These are phyloP conservation scores for Syndactyla subalaris DNA, from an alignment of 2,797 vertebrate species.

Conservation along the genomic window DNA sequence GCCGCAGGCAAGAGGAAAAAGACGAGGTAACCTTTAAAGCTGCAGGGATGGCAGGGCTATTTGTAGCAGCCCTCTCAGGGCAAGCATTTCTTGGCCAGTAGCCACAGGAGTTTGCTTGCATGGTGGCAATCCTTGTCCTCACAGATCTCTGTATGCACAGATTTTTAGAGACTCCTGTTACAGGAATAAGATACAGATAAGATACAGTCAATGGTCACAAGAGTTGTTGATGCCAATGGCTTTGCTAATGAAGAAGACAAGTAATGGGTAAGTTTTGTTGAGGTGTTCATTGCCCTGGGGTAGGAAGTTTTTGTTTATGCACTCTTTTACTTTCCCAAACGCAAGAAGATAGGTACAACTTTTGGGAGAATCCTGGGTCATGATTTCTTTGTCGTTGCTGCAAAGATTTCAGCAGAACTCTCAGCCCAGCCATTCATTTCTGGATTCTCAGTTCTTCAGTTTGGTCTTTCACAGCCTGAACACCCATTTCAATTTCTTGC, in stretches of 20 bases:
- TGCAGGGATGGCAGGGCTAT: not conserved
- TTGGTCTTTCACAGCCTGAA: not conserved
- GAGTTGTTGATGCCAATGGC: not conserved
- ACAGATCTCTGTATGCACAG: not conserved
- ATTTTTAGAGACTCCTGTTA: conserved; percentile 5
- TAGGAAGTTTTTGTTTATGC: not conserved
- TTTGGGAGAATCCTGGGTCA: not conserved
- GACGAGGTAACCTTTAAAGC: conserved; percentile 83
- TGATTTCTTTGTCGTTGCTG: not conserved
- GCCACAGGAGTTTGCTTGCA: not conserved
- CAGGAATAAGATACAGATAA: not conserved
- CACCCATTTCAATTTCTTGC: not conserved
- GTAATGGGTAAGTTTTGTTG: not conserved
- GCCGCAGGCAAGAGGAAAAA: conserved; percentile 90
- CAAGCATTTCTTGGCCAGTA: not conserved
- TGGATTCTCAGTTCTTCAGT: not conserved
- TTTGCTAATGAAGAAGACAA: not conserved
- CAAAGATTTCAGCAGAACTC: not conserved
- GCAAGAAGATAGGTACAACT: not conserved
- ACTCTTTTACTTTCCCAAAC: not conserved
- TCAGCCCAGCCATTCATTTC: not conserved
- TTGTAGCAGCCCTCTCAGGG: not conserved
- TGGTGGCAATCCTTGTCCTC: not conserved
- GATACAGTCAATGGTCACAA: not conserved
- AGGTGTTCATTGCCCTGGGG: not conserved